These are phyloP conservation scores for Scophthalmus maximus DNA, from an alignment of 2,113 vertebrate species.

Conservation along the genomic window DNA sequence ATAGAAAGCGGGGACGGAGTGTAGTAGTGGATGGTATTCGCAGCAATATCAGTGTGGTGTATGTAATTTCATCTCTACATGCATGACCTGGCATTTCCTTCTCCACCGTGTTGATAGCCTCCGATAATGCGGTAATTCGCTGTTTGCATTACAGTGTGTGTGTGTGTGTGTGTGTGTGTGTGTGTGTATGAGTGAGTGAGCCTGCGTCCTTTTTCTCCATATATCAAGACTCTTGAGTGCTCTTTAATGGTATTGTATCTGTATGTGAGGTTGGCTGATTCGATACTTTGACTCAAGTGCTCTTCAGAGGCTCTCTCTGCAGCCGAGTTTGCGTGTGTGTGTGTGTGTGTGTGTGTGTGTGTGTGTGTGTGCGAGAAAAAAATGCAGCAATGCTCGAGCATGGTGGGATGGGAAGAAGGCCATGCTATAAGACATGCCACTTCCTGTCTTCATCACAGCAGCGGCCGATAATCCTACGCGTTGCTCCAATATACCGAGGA, in stretches of 20 bases:
- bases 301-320: conserved; percentile 31
- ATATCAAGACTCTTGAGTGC: conserved; percentile 36
- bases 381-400: conserved; percentile 48
- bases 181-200: neutral
- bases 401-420: conserved; percentile 64
- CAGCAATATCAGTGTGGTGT: conserved; percentile 20
- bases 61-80: conserved; percentile 38
- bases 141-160: conserved; percentile 45
- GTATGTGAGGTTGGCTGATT: conserved; percentile 40
- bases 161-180: neutral
- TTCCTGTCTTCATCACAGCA: conserved; percentile 68
- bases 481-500: conserved; percentile 28
- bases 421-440: conserved; percentile 72
- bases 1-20: neutral
- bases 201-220: neutral
- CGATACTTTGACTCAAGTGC: conserved; percentile 33
- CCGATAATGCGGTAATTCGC: conserved; percentile 22
- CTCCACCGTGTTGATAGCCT: conserved; percentile 3
- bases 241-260: conserved; percentile 57
- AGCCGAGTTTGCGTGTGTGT: neutral
- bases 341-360: conserved; percentile 27
- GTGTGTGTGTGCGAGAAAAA: conserved; percentile 51
- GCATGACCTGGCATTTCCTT: conserved; percentile 56
- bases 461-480: conserved; percentile 47
- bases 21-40: conserved; percentile 1